phyloP scores from a whole-genome alignment of 2,797 vertebrate species.

The Lagocephalus sceleratus region DNA sequence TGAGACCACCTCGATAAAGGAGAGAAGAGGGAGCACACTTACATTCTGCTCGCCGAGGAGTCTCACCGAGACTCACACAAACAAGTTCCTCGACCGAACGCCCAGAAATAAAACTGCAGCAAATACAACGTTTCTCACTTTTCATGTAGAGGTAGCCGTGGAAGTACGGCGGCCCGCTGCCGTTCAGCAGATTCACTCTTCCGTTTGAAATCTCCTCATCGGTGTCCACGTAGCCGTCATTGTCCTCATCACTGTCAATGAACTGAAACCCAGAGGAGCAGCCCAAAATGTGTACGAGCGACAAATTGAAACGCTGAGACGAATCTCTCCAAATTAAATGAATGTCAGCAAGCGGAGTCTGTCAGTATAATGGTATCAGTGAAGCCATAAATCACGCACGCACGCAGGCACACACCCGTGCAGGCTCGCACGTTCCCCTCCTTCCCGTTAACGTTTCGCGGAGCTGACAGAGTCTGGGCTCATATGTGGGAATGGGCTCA shows the following conservation, averaged over 20 bases:
- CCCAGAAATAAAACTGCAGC: too few species aligned
- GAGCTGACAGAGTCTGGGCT: slow-evolving; percentile 40
- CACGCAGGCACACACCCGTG: slow-evolving; percentile 1
- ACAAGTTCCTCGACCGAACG: background rate
- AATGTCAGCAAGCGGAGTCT: background rate
- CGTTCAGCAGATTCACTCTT: slow-evolving; percentile 81
- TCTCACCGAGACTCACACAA: background rate
- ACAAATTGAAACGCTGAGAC: background rate
- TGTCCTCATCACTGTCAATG: slow-evolving; percentile 88
- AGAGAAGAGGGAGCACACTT: background rate
- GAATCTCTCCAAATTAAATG: background rate
- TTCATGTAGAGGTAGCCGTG: slow-evolving; percentile 96
- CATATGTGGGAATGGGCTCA: slow-evolving; percentile 40
- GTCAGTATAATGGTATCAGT: slow-evolving; percentile 8
- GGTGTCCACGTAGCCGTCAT: slow-evolving; percentile 88
- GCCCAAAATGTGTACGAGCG: background rate
- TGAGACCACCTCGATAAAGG: slow-evolving; percentile 79
- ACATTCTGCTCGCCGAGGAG: background rate
- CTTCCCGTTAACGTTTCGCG: slow-evolving; percentile 48
- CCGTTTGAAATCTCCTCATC: slow-evolving; percentile 89
- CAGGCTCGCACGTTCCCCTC: background rate
- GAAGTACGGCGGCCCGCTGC: slow-evolving; percentile 88
- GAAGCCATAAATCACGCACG: slow-evolving; percentile 12
- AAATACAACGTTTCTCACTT: slow-evolving; percentile 66
- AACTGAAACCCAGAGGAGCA: slow-evolving; percentile 71